These are phyloP conservation scores for Catocala nupta DNA, from an alignment of 2,888 invertebrate species.

Conservation along the genomic window DNA sequence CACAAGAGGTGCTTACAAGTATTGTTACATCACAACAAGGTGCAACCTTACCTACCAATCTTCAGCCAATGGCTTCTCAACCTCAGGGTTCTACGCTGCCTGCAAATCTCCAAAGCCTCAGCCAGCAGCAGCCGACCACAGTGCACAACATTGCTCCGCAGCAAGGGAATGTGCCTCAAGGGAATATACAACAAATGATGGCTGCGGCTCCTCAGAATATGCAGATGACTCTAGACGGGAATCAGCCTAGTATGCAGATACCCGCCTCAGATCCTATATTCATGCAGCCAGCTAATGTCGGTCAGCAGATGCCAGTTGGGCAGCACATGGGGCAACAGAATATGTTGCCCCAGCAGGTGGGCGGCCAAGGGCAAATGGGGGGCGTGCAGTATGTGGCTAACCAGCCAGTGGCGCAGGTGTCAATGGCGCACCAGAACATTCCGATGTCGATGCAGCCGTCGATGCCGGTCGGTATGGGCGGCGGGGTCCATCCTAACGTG, in stretches of 20 bases:
- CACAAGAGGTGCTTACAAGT: slow-evolving; percentile 83
- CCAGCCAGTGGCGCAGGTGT: slow-evolving; percentile 76
- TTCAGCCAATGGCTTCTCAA: slow-evolving; percentile 80
- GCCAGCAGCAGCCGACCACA: slow-evolving; percentile 80
- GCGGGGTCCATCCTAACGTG: slow-evolving; percentile 79
- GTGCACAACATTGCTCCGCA: slow-evolving; percentile 82
- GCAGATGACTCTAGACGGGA: slow-evolving; percentile 86
- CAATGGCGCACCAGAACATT: slow-evolving; percentile 84
- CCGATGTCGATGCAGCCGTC: slow-evolving; percentile 84
- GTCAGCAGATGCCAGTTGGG: slow-evolving; percentile 78
- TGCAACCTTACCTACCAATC: slow-evolving; percentile 79
- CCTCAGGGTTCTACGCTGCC: slow-evolving; percentile 89
- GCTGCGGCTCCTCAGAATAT: slow-evolving; percentile 84
- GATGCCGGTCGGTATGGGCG: slow-evolving; percentile 82
- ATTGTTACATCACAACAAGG: slow-evolving; percentile 85
- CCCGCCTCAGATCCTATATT: slow-evolving; percentile 84
- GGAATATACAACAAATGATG: slow-evolving; percentile 88
- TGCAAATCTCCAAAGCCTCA: slow-evolving; percentile 85
- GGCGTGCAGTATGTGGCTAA: slow-evolving; percentile 79
- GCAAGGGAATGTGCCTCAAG: slow-evolving; percentile 87
- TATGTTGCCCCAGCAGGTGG: slow-evolving; percentile 80
- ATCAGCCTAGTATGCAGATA: slow-evolving; percentile 86
- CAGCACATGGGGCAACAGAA: slow-evolving; percentile 83
- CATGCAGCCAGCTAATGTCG: slow-evolving; percentile 81
- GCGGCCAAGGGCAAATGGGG: slow-evolving; percentile 80